Percentiles rank a stretch among this genome's conserved stretches.
phyloP scores from a whole-genome alignment of 2,888 invertebrate genomes.

The Apamea epomidion region DNA sequence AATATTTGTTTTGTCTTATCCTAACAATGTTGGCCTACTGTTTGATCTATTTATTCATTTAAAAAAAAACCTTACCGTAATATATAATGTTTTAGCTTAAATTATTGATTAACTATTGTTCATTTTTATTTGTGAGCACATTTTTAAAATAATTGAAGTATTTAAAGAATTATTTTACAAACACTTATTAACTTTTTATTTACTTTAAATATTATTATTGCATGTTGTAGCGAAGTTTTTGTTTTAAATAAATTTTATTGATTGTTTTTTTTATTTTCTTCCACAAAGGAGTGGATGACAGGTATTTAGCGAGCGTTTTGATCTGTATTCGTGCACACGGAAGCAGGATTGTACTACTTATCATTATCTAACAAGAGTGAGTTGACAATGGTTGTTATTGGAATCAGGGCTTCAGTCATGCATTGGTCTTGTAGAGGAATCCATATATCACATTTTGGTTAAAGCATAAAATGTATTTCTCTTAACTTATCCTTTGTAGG shows the following conservation, averaged over 20 bases:
- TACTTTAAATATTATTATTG: slow-evolving; percentile 9
- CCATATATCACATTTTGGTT: slow-evolving; percentile 50
- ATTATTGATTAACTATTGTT: neutral
- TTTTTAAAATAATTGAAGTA: slow-evolving; percentile 3
- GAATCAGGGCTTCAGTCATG: slow-evolving; percentile 55
- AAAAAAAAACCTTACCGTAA: neutral
- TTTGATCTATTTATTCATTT: neutral
- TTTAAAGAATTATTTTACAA: slow-evolving; percentile 1
- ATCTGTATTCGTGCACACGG: slow-evolving; percentile 75
- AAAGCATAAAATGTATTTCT: neutral
- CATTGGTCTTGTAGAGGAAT: slow-evolving; percentile 37
- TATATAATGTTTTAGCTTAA: neutral
- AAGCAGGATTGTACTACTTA: slow-evolving; percentile 69
- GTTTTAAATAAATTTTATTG: slow-evolving; percentile 48
- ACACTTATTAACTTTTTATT: neutral
- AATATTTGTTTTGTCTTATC: neutral
- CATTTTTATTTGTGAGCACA: neutral
- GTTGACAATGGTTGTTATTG: slow-evolving; percentile 66
- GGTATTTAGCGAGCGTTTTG: slow-evolving; percentile 73
- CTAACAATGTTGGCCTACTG: neutral
- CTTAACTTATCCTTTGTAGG: neutral
- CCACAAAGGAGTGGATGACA: slow-evolving; percentile 78
- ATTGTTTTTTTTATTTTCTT: slow-evolving; percentile 72
- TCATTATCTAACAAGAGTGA: slow-evolving; percentile 69
- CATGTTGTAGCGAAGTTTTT: slow-evolving; percentile 35